phyloP scores from a whole-genome alignment of 2,113 vertebrate species.

The Tapirus terrestris region DNA sequence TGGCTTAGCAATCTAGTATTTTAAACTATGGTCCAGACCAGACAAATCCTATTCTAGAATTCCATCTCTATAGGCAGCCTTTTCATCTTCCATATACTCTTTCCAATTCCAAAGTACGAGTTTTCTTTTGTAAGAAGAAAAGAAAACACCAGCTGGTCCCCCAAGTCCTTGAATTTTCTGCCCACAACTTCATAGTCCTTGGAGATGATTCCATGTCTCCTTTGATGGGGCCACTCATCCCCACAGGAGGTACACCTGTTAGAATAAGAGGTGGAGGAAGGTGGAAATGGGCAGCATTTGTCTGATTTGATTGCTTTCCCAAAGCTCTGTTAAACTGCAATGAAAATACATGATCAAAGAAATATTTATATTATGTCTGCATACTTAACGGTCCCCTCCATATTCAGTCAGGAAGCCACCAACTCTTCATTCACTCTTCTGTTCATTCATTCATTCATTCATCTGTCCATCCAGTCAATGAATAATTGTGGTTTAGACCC shows the following conservation, averaged over 20 bases:
- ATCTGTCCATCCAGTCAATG: background rate
- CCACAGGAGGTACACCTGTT: background rate
- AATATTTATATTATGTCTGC: background rate
- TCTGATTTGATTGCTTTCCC: background rate
- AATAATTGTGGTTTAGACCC: slow-evolving; percentile 28
- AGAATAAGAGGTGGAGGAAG: slow-evolving; percentile 2
- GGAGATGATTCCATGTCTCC: background rate
- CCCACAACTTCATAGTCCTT: background rate
- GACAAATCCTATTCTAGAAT: slow-evolving; percentile 46
- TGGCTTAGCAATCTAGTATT: background rate
- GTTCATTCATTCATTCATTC: background rate
- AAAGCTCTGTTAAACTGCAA: slow-evolving; percentile 3
- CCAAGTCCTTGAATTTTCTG: slow-evolving; percentile 38
- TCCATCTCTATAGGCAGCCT: background rate
- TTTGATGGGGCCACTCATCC: background rate
- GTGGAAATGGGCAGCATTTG: slow-evolving; percentile 7
- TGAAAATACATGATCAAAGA: background rate
- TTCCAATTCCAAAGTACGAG: slow-evolving; percentile 23
- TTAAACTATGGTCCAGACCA: slow-evolving; percentile 29
- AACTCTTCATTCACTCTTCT: background rate
- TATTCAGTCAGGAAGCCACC: background rate
- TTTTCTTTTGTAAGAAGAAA: slow-evolving; percentile 45
- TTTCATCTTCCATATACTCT: slow-evolving; percentile 22
- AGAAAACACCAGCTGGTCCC: background rate
- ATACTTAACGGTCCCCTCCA: background rate